Evolutionary conservation across 2,888 invertebrate species (phyloP).

Genomic region (Cabera pusaria): DNA sequence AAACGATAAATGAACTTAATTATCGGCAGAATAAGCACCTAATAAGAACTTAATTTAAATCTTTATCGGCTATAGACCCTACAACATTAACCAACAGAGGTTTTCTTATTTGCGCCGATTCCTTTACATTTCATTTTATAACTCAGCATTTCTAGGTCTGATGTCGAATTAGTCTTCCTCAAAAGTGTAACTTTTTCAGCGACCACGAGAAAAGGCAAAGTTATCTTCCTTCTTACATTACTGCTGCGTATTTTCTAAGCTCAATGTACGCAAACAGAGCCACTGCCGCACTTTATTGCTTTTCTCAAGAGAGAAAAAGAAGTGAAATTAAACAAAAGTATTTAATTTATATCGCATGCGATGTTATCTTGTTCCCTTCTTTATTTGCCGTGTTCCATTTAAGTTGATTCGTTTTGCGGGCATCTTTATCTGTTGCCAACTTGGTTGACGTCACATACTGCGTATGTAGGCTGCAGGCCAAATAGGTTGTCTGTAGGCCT

Average conservation of each 20-base stretch:
- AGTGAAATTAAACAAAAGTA: constrained; percentile 22
- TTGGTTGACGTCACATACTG: constrained; percentile 56
- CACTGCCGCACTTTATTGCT: constrained; percentile 19
- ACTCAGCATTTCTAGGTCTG: too few species aligned
- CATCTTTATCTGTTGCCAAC: constrained; percentile 46
- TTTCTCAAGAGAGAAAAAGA: constrained; percentile 20
- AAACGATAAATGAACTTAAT: too few species aligned
- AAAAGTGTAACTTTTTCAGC: neutral
- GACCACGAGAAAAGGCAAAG: neutral
- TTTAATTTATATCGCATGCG: constrained; percentile 23
- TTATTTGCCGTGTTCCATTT: constrained; percentile 29
- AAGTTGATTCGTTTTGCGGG: constrained; percentile 50
- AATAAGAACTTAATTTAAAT: too few species aligned
- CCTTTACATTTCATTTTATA: too few species aligned
- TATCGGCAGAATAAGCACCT: too few species aligned
- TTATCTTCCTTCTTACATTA: constrained; percentile 13
- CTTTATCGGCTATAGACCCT: too few species aligned
- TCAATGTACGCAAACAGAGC: constrained; percentile 16
- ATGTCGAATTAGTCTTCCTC: too few species aligned
- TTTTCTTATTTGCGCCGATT: too few species aligned
- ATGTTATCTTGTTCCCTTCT: constrained; percentile 20
- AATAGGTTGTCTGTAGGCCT: constrained; percentile 35
- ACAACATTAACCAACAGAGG: too few species aligned
- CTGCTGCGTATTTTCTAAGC: constrained; percentile 10
- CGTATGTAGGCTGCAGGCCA: constrained; percentile 53